Percentiles rank a stretch among this genome's conserved stretches.
Evolutionary conservation across 2,888 invertebrate species (phyloP).

Genomic region (Thymelicus acteon): DNA sequence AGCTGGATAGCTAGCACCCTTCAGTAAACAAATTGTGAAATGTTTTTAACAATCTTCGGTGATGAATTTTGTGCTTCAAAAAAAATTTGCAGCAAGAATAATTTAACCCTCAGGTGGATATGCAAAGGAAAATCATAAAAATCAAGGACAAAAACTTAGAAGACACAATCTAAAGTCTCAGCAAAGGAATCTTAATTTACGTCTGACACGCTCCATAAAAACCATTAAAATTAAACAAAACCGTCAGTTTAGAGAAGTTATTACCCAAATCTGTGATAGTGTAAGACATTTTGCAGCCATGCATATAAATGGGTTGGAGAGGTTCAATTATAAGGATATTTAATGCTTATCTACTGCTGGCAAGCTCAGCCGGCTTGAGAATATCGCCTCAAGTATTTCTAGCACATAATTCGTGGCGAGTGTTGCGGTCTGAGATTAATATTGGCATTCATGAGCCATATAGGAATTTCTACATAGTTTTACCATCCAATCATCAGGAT

Average conservation of each 20-base stretch:
- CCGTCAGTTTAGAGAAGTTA: background rate
- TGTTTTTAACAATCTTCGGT: too few relatives aligned
- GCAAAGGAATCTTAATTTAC: background rate
- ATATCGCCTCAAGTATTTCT: constrained; percentile 3
- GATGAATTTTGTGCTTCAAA: too few relatives aligned
- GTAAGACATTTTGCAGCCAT: constrained; percentile 3
- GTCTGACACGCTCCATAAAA: background rate
- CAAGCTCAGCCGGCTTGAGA: constrained; percentile 2
- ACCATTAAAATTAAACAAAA: background rate
- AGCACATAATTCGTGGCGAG: constrained; percentile 3
- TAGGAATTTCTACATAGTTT: background rate
- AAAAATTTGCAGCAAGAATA: too few relatives aligned
- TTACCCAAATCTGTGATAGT: background rate
- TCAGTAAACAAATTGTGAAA: too few relatives aligned
- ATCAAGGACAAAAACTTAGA: too few relatives aligned
- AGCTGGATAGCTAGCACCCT: too few relatives aligned
- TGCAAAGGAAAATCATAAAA: too few relatives aligned
- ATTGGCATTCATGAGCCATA: background rate
- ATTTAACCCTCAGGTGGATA: too few relatives aligned
- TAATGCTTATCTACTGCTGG: background rate
- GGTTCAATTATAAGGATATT: constrained; percentile 6
- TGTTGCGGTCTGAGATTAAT: background rate
- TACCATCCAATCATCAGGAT: background rate
- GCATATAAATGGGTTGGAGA: constrained; percentile 2
- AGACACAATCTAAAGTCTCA: too few relatives aligned